Evolutionary conservation across 1,140 invertebrate genomes (phyloP).

Genomic region (Laupala kohalensis): DNA sequence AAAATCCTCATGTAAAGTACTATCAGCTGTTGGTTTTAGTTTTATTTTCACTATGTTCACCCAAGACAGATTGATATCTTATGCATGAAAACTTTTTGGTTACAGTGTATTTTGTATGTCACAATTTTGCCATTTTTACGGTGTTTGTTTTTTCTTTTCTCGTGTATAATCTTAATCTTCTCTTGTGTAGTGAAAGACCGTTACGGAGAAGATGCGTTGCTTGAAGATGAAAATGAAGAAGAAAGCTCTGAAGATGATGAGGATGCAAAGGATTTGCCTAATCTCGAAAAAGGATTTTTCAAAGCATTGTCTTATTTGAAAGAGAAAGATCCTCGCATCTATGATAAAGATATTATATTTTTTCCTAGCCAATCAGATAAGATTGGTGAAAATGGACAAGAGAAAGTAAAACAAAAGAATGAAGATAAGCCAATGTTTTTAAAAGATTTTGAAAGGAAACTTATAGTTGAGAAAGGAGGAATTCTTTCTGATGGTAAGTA

Average conservation of each 20-base stretch:
- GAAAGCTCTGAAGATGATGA: conserved; percentile 41
- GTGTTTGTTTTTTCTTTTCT: conserved; percentile 19
- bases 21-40: too few relatives aligned
- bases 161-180: too few relatives aligned
- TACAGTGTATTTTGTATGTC: not conserved
- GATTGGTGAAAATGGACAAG: conserved; percentile 20
- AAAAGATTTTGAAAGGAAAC: conserved; percentile 67
- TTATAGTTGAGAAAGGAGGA: conserved; percentile 56
- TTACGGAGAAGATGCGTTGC: conserved; percentile 43
- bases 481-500: conserved; percentile 37
- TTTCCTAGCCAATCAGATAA: conserved; percentile 42
- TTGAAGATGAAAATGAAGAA: conserved; percentile 29
- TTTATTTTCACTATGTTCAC: too few relatives aligned
- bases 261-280: conserved; percentile 37
- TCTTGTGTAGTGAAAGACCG: conserved; percentile 66
- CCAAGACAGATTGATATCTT: too few relatives aligned
- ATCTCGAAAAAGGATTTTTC: conserved; percentile 74
- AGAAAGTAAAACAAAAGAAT: conserved; percentile 27
- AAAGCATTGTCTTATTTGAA: conserved; percentile 74
- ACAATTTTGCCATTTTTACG: not conserved
- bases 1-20: too few relatives aligned
- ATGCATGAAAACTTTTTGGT: too few relatives aligned
- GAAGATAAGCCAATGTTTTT: conserved; percentile 49
- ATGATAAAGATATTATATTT: conserved; percentile 61
- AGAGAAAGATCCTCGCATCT: conserved; percentile 77